Evolutionary conservation across 1,140 invertebrate species (phyloP).

Genomic region (Lucilia cuprina): DNA sequence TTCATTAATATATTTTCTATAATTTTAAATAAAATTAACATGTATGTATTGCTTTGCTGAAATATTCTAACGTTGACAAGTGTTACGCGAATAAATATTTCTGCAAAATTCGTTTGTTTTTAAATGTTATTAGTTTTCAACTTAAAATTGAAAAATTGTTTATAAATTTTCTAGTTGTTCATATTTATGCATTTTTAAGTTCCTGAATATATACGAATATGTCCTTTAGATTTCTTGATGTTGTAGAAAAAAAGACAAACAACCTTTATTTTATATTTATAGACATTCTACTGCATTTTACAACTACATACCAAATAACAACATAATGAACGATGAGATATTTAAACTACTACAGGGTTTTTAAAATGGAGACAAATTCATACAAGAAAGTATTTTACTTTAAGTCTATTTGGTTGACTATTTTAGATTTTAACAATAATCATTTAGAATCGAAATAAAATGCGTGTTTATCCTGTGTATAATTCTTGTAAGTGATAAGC

Average conservation of each 20-base stretch:
- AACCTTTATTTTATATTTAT: slow-evolving; percentile 15
- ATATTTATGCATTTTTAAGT: slow-evolving; percentile 39
- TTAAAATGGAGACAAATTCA: too few relatives aligned
- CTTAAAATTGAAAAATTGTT: not conserved
- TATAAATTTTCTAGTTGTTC: not conserved
- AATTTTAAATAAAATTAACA: not conserved
- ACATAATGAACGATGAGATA: not conserved
- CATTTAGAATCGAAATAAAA: too few relatives aligned
- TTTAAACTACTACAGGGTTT: too few relatives aligned
- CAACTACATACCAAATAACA: not conserved
- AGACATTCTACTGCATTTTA: not conserved
- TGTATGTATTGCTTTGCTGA: not conserved
- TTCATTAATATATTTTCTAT: too few relatives aligned
- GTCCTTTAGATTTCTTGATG: not conserved
- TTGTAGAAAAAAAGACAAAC: not conserved
- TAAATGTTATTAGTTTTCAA: not conserved
- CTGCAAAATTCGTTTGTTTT: not conserved
- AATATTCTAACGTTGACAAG: not conserved
- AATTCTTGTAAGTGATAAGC: too few relatives aligned
- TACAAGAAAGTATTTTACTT: too few relatives aligned
- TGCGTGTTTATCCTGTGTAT: too few relatives aligned
- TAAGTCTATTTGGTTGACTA: too few relatives aligned
- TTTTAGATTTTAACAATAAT: too few relatives aligned
- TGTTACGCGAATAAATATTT: slow-evolving; percentile 17
- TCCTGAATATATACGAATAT: slow-evolving; percentile 30